Base-by-base conservation (phyloP, 2,797 vertebrate species). In the Notolabrus celidotus region DNA sequence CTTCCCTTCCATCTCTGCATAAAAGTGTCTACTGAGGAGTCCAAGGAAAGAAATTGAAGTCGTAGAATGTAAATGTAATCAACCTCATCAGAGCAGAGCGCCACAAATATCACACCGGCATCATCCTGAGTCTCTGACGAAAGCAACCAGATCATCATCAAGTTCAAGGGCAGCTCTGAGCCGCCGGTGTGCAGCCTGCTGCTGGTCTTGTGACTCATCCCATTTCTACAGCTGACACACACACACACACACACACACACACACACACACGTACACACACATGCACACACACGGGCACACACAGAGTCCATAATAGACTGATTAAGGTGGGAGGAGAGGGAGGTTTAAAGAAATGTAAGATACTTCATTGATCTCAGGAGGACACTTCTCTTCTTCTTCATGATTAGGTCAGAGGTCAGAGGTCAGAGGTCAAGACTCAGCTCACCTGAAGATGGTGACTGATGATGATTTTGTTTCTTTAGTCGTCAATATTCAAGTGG, bases 181-280 rank as follows among this genome's bases (percentile, higher is more conserved):
- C 69, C 3, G 63, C 55, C 17, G 0, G 34, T 22, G 55, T 27
- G 58, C 65, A 41, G 52, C 17, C 25, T 57, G 54, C 58, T 46
- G 71, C 22, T 55, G 27, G 14, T 55, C 54, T 47, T 52, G 73
- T 63, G 77, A 82, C 63, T 84, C 78, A 81, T 52, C 58, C 9
- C 49, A 53, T 63, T 69, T 64, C 67, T 57, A 23, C 56, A 59
- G 58, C 65, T 43, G 19, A 69, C 51, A 17, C 3, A 41, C 45
- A 43, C 38, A 41, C n/a, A 62, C 38, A 31, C 34, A 49, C 8
- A 15, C 25, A 3, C 25, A 27, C 25, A n/a, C 0, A 41, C 33
- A 31, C 1, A 8, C 20, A 22, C 54, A 39, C 16, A 20, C 15
- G 57, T 41, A 31, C 50, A 27, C 9, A 41, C 57, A 59, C 47